These are phyloP conservation scores for Rhodophaea formosa DNA, from an alignment of 2,888 invertebrate genomes.

Conservation along the genomic window DNA sequence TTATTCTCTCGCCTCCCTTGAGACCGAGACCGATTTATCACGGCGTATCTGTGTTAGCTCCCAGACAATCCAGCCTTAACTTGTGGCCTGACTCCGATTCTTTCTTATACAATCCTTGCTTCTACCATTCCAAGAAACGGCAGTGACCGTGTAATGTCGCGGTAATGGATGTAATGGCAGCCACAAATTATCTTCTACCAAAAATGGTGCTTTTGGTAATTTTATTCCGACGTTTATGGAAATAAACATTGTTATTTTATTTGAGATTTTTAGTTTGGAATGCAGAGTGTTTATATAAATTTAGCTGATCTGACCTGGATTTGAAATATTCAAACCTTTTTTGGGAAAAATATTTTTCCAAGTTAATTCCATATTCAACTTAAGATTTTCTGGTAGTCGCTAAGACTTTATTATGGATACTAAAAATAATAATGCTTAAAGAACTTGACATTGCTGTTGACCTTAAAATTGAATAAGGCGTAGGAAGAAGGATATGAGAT, in stretches of 20 bases:
- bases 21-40: constrained; percentile 70
- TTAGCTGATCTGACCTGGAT: not conserved
- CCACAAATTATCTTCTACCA: constrained; percentile 36
- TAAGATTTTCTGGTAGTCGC: no score
- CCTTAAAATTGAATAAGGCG: no score
- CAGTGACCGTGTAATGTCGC: constrained; percentile 53
- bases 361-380: no score
- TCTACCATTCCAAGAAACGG: constrained; percentile 32
- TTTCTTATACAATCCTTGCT: constrained; percentile 43
- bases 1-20: constrained; percentile 66
- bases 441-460: no score
- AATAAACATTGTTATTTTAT: constrained; percentile 16
- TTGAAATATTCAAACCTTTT: not conserved
- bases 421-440: no score
- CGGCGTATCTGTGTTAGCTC: constrained; percentile 51
- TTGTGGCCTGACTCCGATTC: constrained; percentile 39
- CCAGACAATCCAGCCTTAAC: constrained; percentile 49
- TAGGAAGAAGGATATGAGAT: no score
- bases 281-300: not conserved
- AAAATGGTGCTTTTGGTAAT: constrained; percentile 37
- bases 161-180: constrained; percentile 41
- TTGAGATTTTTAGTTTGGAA: constrained; percentile 9
- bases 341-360: not conserved
- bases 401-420: no score
- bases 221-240: constrained; percentile 11